Conservation (phyloP, 2,888 invertebrate species). For the Marronus borbonicus region DNA sequence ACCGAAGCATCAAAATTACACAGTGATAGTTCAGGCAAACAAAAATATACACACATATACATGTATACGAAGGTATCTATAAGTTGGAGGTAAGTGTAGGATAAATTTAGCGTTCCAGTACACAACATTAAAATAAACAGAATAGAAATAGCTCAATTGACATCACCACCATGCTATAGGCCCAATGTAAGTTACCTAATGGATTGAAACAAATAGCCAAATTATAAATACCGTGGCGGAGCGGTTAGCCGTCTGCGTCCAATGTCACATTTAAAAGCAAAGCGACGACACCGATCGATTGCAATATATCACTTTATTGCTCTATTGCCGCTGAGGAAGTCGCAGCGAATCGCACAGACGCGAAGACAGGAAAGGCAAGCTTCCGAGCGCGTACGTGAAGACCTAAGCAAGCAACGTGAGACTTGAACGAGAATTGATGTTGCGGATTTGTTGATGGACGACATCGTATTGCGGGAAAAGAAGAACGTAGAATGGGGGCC, state of each 20-base stretch:
- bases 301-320: constrained; percentile 14
- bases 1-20: constrained; percentile 30
- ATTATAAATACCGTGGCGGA: constrained; percentile 41
- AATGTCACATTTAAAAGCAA: constrained; percentile 22
- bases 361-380: constrained; percentile 33
- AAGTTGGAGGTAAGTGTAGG: constrained; percentile 21
- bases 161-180: constrained; percentile 22
- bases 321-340: constrained; percentile 16
- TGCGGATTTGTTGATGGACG: constrained; percentile 32
- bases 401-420: constrained; percentile 32
- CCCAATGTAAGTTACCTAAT: constrained; percentile 35
- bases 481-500: constrained; percentile 31
- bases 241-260: constrained; percentile 22
- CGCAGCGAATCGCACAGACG: constrained; percentile 22
- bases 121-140: constrained; percentile 44
- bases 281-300: not conserved
- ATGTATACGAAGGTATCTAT: not conserved
- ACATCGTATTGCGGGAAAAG: constrained; percentile 23
- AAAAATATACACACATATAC: too few species aligned
- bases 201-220: constrained; percentile 29
- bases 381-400: constrained; percentile 35
- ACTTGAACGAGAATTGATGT: constrained; percentile 35
- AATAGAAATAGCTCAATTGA: constrained; percentile 41
- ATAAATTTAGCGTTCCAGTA: constrained; percentile 31
- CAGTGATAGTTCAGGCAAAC: not conserved